Evolutionary conservation across 1,140 invertebrate genomes (phyloP).

Genomic region (Papilio polyxenes): DNA sequence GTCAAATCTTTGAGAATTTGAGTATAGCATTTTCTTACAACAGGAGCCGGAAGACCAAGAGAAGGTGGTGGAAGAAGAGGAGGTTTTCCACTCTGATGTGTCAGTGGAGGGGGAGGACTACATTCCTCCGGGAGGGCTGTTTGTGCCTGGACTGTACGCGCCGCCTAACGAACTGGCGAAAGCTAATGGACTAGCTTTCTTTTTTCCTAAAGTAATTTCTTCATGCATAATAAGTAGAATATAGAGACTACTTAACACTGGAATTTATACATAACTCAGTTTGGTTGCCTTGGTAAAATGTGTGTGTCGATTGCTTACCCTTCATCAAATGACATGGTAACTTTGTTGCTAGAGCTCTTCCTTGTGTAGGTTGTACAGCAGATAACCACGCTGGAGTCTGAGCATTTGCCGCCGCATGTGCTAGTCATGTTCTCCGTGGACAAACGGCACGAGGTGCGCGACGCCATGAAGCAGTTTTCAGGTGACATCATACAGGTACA

Average conservation of each 20-base stretch:
- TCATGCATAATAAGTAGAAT: neutral
- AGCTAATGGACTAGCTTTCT: conserved; percentile 64
- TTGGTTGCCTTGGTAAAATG: too few relatives aligned
- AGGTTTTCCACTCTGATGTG: conserved; percentile 70
- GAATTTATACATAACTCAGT: neutral
- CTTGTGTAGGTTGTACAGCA: conserved; percentile 52
- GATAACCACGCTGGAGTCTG: conserved; percentile 59
- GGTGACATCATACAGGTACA: conserved; percentile 66
- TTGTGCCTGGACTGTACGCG: conserved; percentile 70
- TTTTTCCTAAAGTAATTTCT: conserved; percentile 70
- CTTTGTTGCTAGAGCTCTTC: neutral
- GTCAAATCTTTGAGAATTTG: neutral
- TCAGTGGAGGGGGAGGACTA: conserved; percentile 70
- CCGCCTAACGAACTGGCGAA: conserved; percentile 72
- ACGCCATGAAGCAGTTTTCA: conserved; percentile 60
- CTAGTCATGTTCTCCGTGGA: conserved; percentile 70
- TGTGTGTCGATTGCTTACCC: too few relatives aligned
- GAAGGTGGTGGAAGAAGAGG: conserved; percentile 59
- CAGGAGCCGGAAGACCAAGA: conserved; percentile 48
- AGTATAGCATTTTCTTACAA: conserved; percentile 30
- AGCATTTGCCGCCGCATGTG: conserved; percentile 65
- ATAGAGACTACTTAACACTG: neutral
- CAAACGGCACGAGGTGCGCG: conserved; percentile 65
- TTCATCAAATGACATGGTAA: too few relatives aligned
- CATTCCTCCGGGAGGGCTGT: conserved; percentile 71